Percentiles rank a stretch among this genome's conserved stretches.
These are phyloP conservation scores for Toxotes jaculatrix DNA, from an alignment of 2,113 vertebrate genomes.

Conservation along the genomic window DNA sequence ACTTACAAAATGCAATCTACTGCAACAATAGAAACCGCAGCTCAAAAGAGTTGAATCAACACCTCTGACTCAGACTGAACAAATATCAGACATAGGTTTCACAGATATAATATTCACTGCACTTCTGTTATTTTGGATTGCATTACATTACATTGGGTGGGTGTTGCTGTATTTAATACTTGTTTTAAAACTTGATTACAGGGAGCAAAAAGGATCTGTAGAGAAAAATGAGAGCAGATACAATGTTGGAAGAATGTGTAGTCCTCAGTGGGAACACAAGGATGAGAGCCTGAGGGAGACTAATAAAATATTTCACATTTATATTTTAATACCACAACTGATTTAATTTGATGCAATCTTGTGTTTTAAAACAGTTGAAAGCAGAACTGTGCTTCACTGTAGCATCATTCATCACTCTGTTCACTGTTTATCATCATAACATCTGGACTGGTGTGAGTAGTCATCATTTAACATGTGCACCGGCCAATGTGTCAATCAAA, in stretches of 20 bases:
- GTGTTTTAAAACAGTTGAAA: neutral
- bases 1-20: neutral
- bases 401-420: neutral
- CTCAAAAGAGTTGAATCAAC: neutral
- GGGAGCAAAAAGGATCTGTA: neutral
- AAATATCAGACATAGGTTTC: conserved; percentile 3
- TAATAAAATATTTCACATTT: neutral
- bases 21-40: neutral
- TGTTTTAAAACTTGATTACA: neutral
- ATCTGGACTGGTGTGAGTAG: conserved; percentile 6
- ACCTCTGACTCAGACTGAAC: neutral
- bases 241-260: neutral
- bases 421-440: conserved; percentile 20
- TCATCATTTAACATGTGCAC: conserved; percentile 15
- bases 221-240: neutral
- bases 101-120: neutral
- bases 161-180: conserved; percentile 5
- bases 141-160: neutral
- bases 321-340: neutral
- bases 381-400: conserved; percentile 6
- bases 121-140: neutral
- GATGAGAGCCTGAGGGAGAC: neutral
- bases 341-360: neutral
- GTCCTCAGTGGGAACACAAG: neutral
- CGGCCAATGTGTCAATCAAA: conserved; percentile 23